Base-by-base conservation (phyloP, 1,140 invertebrate genomes). In the Formica exsecta region DNA sequence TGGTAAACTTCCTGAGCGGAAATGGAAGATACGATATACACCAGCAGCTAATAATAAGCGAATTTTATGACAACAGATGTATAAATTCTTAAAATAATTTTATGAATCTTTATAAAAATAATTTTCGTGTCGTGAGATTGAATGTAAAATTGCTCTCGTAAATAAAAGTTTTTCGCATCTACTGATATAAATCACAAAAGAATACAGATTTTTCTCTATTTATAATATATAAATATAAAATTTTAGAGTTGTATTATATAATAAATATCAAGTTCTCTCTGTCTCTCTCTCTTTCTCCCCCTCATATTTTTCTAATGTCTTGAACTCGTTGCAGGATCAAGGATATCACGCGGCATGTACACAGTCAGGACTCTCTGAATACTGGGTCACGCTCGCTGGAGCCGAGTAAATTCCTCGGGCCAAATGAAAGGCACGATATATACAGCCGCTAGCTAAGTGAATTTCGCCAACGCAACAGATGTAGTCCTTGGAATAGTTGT, bases 381-480 rank as follows among this genome's bases (percentile, higher is more conserved):
- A 81, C 79, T 81, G 9, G 79, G 54, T 81, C 79, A 81, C 48
- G 41, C 65, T 81, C 48, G 22, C 13, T 25, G 19, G 51, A 81
- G 66, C 32, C 59, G 36, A 11, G 6, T 59, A 44, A 81, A 81
- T 71, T 81, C 79, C 38, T 81, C 65, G 19, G 51, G 38, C 66
- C 19, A 81, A 68, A 80, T 80, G 64, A 80, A 80, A 80, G 76
- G 64, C 64, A 59, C 62, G 61, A 66, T 65, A 80, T 38, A 44
- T 9, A 80, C 44, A 51, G 25, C 38, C 64, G 76, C 22, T 38
- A 38, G 64, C 32, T 57, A 38, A 80, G 19, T 54, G 13, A 70
- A 80, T 57, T 80, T 80, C 38, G n/a, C 44, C 61, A 44, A 16
- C 44, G 59, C 74, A 80, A 80, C 48, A 68, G 29, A 66, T 38